phyloP scores from a whole-genome alignment of 2,797 vertebrate genomes.

The Labroides dimidiatus region DNA sequence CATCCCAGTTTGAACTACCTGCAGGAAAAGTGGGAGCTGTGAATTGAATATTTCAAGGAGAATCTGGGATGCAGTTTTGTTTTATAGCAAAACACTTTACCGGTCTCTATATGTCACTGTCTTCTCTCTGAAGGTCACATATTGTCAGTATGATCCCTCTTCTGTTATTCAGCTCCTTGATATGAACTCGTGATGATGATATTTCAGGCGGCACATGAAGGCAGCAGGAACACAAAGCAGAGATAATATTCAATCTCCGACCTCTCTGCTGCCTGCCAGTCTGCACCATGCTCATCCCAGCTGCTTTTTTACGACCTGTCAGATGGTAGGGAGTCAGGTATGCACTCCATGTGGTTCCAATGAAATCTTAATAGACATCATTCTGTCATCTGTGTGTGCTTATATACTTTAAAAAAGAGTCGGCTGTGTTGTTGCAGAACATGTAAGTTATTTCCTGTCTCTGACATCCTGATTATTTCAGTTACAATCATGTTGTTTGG shows the following conservation, averaged over 20 bases:
- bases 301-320: conserved; percentile 48
- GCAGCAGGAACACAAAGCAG: conserved; percentile 15
- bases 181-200: background rate
- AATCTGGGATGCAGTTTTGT: too few relatives aligned
- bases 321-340: conserved; percentile 50
- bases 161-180: background rate
- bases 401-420: conserved; percentile 20
- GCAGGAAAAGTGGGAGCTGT: too few relatives aligned
- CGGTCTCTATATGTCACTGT: too few relatives aligned
- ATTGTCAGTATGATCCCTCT: background rate
- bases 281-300: conserved; percentile 38
- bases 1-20: too few relatives aligned
- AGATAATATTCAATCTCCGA: conserved; percentile 2
- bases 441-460: conserved; percentile 30
- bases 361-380: conserved; percentile 45
- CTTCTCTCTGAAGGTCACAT: too few relatives aligned
- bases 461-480: conserved; percentile 56
- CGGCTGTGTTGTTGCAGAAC: conserved; percentile 25
- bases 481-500: conserved; percentile 54
- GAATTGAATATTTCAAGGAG: too few relatives aligned
- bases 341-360: conserved; percentile 21
- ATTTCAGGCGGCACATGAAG: conserved; percentile 18
- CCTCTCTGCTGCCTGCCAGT: conserved; percentile 16
- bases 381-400: conserved; percentile 41
- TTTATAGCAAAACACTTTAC: too few relatives aligned